phyloP scores from a whole-genome alignment of 1,140 invertebrate species.

The Gonioctena quinquepunctata region DNA sequence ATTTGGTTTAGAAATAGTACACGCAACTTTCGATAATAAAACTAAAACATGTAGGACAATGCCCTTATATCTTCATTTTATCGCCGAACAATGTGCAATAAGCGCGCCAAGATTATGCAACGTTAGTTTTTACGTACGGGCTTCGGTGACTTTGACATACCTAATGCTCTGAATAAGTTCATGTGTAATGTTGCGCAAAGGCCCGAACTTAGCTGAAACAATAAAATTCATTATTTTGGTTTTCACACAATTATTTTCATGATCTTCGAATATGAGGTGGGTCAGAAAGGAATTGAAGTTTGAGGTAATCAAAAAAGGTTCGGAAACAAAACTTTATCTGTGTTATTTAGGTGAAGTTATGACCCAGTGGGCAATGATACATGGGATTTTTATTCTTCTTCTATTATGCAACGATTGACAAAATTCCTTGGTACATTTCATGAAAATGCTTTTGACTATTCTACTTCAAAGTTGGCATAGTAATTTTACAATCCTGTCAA shows the following conservation, averaged over 20 bases:
- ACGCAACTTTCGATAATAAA: neutral
- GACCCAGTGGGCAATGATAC: too few species aligned
- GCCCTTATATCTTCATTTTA: neutral
- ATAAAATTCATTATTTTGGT: neutral
- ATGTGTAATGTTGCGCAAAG: neutral
- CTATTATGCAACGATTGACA: too few species aligned
- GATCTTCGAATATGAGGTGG: too few species aligned
- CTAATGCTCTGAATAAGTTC: neutral
- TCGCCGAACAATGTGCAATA: neutral
- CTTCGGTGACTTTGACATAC: neutral
- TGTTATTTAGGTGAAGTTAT: too few species aligned
- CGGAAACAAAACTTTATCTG: too few species aligned
- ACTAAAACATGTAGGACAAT: neutral
- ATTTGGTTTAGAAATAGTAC: neutral
- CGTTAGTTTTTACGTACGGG: neutral
- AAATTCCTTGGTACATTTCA: too few species aligned
- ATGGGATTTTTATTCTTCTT: too few species aligned
- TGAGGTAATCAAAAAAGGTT: too few species aligned
- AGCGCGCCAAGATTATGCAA: neutral
- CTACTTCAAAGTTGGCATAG: too few species aligned
- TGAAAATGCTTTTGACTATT: too few species aligned
- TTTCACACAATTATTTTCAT: neutral
- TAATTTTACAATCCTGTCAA: too few species aligned
- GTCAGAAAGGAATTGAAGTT: too few species aligned
- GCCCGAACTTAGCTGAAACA: neutral